Evolutionary conservation across 2,113 vertebrate species (phyloP), one percentile per base, ranked within the genome.

Genomic region (Columbina picui): DNA sequence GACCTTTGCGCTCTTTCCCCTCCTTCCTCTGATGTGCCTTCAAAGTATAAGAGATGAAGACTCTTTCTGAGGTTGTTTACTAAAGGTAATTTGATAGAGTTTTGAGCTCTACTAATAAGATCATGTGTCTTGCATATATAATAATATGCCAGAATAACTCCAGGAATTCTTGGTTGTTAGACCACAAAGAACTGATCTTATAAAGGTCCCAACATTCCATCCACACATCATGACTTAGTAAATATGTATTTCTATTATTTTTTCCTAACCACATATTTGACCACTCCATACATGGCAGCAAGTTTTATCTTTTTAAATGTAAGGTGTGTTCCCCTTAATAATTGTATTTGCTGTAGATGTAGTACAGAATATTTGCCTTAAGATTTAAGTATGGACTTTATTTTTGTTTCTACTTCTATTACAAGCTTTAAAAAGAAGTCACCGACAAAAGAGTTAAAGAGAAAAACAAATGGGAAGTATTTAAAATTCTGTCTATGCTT

Each of bases 21-120:
- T 38, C 57, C 23, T 16, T 22, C 39, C 47, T 22, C 53, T 61
- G 45, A 81, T 53, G 21, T 55, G 21, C 67, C 70, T 95, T 97
- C 68, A 82, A 67, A 94, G 47, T 67, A 32, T 52, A 53, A 83
- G 55, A 89, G 7, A 45, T 19, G 9, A 90, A 68, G 52, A 85
- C 22, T 61, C 57, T 92, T 95, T 93, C 63, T 53, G n/a, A 94
- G 63, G 87, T 73, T 95, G 94, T 96, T 97, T 96, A 95, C 85
- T 85, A 81, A 94, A 97, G 93, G 87, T 92, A 76, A 95, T 97
- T 94, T 95, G 80, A 82, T 93, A 95, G 47, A 88, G 41, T 96
- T 85, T 96, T 92, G 69, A 97, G 60, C 81, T 96, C 67, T 94
- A 4, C 43, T 96, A 96, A 95, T 93, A 47, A 97, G 90, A 75